Conservation (phyloP, 2,113 vertebrate species). For the Rhynchopsitta pachyrhyncha region DNA sequence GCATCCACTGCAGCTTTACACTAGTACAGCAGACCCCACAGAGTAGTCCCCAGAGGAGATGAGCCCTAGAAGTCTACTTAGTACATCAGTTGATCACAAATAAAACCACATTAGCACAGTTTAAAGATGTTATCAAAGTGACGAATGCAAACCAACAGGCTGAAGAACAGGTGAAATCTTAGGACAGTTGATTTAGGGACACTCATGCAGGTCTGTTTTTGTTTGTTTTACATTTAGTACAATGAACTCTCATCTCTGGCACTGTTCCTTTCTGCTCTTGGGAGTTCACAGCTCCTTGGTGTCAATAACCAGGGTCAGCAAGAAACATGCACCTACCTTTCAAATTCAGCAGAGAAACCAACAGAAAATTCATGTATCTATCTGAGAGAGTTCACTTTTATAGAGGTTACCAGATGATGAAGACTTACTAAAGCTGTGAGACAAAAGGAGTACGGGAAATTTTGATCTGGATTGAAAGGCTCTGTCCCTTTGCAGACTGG, state of each 20-base stretch:
- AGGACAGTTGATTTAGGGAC: neutral
- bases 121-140: neutral
- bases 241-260: neutral
- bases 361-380: neutral
- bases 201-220: rapidly evolving
- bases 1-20: neutral
- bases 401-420: neutral
- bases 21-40: neutral
- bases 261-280: neutral
- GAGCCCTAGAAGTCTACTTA: neutral
- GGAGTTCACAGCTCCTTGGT: neutral
- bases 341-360: neutral
- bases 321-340: neutral
- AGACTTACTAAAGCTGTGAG: neutral
- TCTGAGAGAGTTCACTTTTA: neutral
- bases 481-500: neutral
- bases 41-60: neutral
- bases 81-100: neutral
- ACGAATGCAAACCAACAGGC: neutral
- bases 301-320: neutral
- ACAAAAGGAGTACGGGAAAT: neutral
- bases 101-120: neutral
- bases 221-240: neutral
- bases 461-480: neutral
- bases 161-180: neutral